phyloP scores from a whole-genome alignment of 1,140 invertebrate genomes.

The Marisa cornuarietis region DNA sequence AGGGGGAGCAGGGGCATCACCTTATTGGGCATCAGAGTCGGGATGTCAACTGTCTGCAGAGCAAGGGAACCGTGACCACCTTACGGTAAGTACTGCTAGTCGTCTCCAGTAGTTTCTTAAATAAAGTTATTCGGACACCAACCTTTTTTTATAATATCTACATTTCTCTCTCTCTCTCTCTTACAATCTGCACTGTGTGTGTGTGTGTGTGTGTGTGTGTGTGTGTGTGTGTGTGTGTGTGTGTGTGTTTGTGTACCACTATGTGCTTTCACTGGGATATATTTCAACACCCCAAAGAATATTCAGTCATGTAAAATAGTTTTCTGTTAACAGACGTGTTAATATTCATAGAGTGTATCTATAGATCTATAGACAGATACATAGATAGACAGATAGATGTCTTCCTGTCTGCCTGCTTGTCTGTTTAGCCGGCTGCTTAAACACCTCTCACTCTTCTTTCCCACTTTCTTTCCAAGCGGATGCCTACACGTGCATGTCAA shows the following conservation, averaged over 20 bases:
- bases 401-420: too few species aligned
- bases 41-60: slow-evolving; percentile 33
- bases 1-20: slow-evolving; percentile 25
- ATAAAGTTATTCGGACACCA: too few species aligned
- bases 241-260: not conserved
- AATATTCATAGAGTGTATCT: too few species aligned
- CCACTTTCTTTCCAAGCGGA: not conserved
- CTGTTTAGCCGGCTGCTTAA: not conserved
- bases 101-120: too few species aligned
- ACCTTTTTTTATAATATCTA: not conserved
- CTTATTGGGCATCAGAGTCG: slow-evolving; percentile 41
- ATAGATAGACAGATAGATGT: not conserved
- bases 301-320: too few species aligned
- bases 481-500: too few species aligned
- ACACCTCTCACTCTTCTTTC: not conserved
- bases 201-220: not conserved
- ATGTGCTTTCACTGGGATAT: too few species aligned
- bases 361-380: too few species aligned
- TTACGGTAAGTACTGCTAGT: slow-evolving; percentile 24
- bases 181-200: not conserved
- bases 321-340: not conserved
- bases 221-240: not conserved
- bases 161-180: not conserved
- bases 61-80: slow-evolving; percentile 26
- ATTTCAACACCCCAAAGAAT: too few species aligned